Conservation (phyloP, 1,140 invertebrate species). For the Cydia strobilella region DNA sequence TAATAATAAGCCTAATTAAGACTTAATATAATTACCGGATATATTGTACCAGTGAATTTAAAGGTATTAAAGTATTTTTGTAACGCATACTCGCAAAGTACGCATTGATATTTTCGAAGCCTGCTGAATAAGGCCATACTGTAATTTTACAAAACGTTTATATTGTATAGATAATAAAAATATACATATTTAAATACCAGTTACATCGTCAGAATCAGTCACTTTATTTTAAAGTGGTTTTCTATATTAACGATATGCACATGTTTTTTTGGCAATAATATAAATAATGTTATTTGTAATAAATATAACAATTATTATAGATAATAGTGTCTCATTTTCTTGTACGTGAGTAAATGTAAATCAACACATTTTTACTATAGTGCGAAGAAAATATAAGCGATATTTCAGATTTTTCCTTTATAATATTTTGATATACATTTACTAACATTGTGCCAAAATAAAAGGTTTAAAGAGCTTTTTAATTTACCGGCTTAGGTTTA, state of each 20-base stretch:
- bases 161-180: neutral
- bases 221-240: neutral
- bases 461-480: slow-evolving; percentile 19
- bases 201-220: neutral
- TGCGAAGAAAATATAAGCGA: neutral
- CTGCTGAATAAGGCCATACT: neutral
- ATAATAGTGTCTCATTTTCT: neutral
- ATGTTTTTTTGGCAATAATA: neutral
- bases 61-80: neutral
- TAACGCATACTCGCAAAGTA: neutral
- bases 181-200: neutral
- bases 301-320: neutral
- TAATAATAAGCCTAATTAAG: neutral
- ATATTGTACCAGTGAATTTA: neutral
- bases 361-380: neutral
- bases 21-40: neutral
- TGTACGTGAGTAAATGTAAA: neutral
- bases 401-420: neutral
- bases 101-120: neutral
- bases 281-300: neutral
- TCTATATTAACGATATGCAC: neutral
- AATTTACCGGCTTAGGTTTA: slow-evolving; percentile 9
- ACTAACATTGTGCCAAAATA: slow-evolving; percentile 34
- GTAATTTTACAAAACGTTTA: neutral
- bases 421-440: slow-evolving; percentile 18